phyloP scores from a whole-genome alignment of 2,797 vertebrate genomes.

The Eulemur albifrons region DNA sequence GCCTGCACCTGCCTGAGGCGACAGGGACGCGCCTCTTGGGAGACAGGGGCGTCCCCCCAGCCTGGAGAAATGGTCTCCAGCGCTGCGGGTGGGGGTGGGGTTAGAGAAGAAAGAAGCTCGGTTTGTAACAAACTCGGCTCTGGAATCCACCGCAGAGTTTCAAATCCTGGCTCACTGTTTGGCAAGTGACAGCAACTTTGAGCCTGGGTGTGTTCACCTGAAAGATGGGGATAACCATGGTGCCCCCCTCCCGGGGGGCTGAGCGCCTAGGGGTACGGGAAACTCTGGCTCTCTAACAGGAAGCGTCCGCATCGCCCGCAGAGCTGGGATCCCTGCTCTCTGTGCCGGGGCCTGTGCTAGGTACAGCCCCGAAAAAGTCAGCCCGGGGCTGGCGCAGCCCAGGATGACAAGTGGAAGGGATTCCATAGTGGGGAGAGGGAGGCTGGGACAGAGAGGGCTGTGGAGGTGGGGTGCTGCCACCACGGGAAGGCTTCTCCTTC shows the following conservation, averaged over 20 bases:
- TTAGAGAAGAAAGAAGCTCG: not conserved
- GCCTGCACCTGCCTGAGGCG: conserved; percentile 79
- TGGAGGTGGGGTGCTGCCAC: accelerated
- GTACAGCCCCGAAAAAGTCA: not conserved
- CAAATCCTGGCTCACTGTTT: not conserved
- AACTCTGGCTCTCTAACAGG: not conserved
- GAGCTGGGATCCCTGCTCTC: not conserved
- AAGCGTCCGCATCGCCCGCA: not conserved
- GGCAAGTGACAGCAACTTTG: not conserved
- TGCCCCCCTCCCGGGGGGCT: accelerated
- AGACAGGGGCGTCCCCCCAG: conserved; percentile 13
- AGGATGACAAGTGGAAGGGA: not conserved
- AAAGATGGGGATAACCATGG: not conserved
- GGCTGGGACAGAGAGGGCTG: not conserved
- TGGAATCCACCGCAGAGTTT: not conserved
- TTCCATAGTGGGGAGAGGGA: not conserved
- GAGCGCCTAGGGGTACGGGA: not conserved
- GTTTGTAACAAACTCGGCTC: not conserved
- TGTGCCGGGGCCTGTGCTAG: not conserved
- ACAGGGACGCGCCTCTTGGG: conserved; percentile 58
- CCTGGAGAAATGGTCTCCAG: not conserved
- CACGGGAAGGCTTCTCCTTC: not conserved
- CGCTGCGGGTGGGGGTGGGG: not conserved
- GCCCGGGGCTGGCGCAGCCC: not conserved
- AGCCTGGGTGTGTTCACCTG: not conserved